Conservation (phyloP, 2,888 invertebrate genomes). For the Ramazzottius varieornatus region DNA sequence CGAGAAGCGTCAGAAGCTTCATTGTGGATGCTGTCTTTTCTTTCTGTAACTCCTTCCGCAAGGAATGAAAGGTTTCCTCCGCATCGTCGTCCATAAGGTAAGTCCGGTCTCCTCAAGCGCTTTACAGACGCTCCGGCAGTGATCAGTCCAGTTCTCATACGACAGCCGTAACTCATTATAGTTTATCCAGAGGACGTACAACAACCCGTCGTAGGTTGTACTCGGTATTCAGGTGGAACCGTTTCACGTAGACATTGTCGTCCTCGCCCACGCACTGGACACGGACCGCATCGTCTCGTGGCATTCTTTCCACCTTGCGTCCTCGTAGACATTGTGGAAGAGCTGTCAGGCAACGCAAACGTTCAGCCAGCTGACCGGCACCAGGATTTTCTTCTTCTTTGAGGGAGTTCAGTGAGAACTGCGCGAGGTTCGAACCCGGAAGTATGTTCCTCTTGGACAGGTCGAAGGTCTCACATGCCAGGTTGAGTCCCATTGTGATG, state of each 20-base stretch:
- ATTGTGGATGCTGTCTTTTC: not conserved
- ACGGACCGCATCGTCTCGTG: not conserved
- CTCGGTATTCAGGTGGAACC: not conserved
- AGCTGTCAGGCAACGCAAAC: not conserved
- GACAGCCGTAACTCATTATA: too few relatives aligned
- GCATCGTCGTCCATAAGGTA: too few relatives aligned
- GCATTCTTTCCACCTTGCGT: not conserved
- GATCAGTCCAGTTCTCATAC: too few relatives aligned
- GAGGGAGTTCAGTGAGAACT: not conserved
- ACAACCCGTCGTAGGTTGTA: too few relatives aligned
- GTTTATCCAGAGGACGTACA: too few relatives aligned
- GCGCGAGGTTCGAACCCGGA: not conserved
- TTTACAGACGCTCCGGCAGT: too few relatives aligned
- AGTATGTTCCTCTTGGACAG: not conserved
- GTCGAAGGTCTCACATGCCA: not conserved
- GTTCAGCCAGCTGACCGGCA: not conserved
- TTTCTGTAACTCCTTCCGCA: not conserved
- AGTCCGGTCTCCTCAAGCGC: too few relatives aligned
- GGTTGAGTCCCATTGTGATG: not conserved
- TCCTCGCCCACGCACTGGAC: not conserved
- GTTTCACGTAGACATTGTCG: conserved; percentile 3
- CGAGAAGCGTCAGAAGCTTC: not conserved
- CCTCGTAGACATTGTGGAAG: not conserved
- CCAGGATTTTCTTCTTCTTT: not conserved
- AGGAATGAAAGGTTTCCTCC: not conserved